Percentiles rank a stretch among this genome's conserved stretches.
Conservation (phyloP, 53 echinoderm and acorn worm species). For the Holothuria leucospilota region DNA sequence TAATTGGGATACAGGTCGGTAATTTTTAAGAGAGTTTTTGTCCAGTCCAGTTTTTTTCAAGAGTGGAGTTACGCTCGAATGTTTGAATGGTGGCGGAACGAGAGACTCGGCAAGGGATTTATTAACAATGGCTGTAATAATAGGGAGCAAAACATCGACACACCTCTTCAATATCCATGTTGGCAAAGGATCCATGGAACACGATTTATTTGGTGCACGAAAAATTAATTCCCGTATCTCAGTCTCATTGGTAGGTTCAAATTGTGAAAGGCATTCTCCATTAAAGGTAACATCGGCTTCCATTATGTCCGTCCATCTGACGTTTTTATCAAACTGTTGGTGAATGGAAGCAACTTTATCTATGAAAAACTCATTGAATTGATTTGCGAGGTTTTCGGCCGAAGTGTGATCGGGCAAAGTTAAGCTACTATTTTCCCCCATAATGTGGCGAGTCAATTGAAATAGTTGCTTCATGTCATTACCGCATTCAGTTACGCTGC, state of each 20-base stretch:
- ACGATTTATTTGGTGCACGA: conserved; percentile 34
- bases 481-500: no score
- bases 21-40: neutral
- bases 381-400: no score
- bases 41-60: conserved; percentile 12
- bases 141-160: neutral
- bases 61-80: no score
- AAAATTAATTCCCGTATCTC: conserved; percentile 10
- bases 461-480: no score
- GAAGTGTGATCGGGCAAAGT: conserved; percentile 15
- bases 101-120: conserved; percentile 13
- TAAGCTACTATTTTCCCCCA: neutral
- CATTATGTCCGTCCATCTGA: neutral
- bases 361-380: no score
- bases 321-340: neutral
- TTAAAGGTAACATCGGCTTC: conserved; percentile 1
- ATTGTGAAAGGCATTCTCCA: no score
- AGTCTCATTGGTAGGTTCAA: no score
- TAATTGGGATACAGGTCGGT: no score
- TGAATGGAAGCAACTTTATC: no score
- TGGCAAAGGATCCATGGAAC: no score
- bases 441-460: no score
- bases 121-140: neutral
- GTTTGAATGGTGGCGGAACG: no score
- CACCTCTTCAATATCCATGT: conserved; percentile 18